Evolutionary conservation across 2,113 vertebrate genomes (phyloP), one percentile per base, ranked within the genome.

Genomic region (Ciconia maguari): DNA sequence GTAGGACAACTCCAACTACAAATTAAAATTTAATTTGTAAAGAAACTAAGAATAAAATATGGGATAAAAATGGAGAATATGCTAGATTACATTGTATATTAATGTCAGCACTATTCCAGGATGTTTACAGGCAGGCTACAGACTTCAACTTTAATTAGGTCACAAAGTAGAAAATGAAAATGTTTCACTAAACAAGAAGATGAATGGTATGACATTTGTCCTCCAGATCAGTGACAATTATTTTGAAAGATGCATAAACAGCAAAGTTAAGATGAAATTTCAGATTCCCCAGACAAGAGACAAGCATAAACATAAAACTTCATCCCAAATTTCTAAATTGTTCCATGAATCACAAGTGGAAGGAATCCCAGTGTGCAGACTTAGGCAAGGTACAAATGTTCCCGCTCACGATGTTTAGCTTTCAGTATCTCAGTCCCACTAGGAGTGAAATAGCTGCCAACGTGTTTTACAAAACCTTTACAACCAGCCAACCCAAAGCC

Each of bases 171-270:
- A 80, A 89, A 83, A 76, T 46, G 30, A 84, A 89, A 89, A 79
- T 8, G 29, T 94, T 94, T 93, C 83, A 55, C 80, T 89, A 83
- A 86, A 27, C 8, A 52, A 75, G 52, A 79, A 46, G 64, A 77
- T 60, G 65, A 92, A 82, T 55, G 21, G 13, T 27, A 61, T 68
- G 90, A 41, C 44, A 87, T 71, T 87, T 94, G 68, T 94, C 65
- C 83, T 93, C 77, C 54, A 87, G 69, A 91, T 89, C 72, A 48
- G 65, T 71, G 74, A 82, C 72, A 82, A 71, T 79, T 92, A 75
- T 84, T 92, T 76, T 91, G 41, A 80, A 49, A 94, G 46, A 66
- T 65, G 70, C 94, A 95, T 84, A 94, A 92, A 92, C 34, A 94
- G 32, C 34, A 76, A 96, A 92, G 55, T 76, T 84, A 66, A 81